Conservation (phyloP, 2,113 vertebrate genomes). For the Hippoglossus stenolepis region DNA sequence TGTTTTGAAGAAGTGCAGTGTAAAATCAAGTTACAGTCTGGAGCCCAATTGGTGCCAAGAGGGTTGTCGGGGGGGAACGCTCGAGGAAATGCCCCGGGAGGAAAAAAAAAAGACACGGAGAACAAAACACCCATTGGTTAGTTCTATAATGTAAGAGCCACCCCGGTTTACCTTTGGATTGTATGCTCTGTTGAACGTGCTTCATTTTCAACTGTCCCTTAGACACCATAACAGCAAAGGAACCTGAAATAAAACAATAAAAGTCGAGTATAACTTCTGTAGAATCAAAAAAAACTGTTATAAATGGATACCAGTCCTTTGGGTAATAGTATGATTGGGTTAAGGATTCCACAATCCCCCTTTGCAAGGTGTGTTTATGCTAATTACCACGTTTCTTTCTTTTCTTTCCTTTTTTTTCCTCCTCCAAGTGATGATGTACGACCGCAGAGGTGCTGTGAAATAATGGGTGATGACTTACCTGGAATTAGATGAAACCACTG, state of each 20-base stretch:
- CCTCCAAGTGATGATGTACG: slow-evolving; percentile 52
- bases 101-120: not conserved
- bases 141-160: not conserved
- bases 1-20: slow-evolving; percentile 32
- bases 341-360: slow-evolving; percentile 29
- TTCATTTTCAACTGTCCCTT: not conserved
- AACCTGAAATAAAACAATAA: not conserved
- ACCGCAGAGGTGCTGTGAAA: slow-evolving; percentile 38
- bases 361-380: slow-evolving; percentile 25
- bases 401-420: no score
- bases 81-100: slow-evolving; percentile 54
- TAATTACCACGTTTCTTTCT: slow-evolving; percentile 27
- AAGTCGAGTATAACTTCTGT: not conserved
- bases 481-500: slow-evolving; percentile 59
- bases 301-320: not conserved
- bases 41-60: slow-evolving; percentile 1
- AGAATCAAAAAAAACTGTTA: not conserved
- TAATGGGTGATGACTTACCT: slow-evolving; percentile 52
- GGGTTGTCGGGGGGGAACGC: slow-evolving; percentile 26
- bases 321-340: not conserved
- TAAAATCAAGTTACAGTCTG: slow-evolving; percentile 34
- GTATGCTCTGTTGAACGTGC: not conserved
- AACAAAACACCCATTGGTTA: not conserved
- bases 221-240: not conserved
- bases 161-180: not conserved